phyloP scores from a whole-genome alignment of 2,888 invertebrate genomes.

The Amiota communis region DNA sequence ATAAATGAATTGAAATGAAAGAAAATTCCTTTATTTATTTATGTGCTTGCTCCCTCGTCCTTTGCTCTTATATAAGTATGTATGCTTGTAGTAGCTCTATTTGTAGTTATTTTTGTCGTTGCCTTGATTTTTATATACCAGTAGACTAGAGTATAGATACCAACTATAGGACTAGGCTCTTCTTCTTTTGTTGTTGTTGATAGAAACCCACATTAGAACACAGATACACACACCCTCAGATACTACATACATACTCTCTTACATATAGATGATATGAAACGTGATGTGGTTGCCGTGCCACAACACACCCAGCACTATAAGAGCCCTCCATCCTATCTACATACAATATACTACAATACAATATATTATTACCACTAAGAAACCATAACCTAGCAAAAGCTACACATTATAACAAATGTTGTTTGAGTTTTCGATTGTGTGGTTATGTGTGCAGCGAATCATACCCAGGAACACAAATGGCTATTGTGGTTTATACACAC shows the following conservation, averaged over 20 bases:
- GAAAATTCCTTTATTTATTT: not conserved
- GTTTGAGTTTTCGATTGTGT: conserved; percentile 21
- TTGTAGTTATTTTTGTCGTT: conserved; percentile 28
- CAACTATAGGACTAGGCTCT: too few species aligned
- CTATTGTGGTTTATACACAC: conserved; percentile 19
- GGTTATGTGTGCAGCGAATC: not conserved
- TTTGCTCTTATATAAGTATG: not conserved
- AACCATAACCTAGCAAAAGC: not conserved
- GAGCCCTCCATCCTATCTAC: too few species aligned
- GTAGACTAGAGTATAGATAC: not conserved
- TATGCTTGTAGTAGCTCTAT: not conserved
- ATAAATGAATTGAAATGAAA: too few species aligned
- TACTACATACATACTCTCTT: not conserved
- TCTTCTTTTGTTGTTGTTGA: too few species aligned
- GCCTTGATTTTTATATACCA: conserved; percentile 22
- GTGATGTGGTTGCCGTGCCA: not conserved
- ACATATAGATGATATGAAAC: not conserved
- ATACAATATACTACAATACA: too few species aligned
- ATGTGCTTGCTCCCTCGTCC: not conserved
- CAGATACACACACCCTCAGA: not conserved
- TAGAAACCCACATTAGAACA: too few species aligned
- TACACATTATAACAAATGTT: conserved; percentile 6
- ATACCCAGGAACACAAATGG: not conserved
- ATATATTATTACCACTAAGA: too few species aligned
- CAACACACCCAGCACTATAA: too few species aligned